These are phyloP conservation scores for Calephelis virginiensis DNA, from an alignment of 1,140 invertebrate genomes.

Conservation along the genomic window DNA sequence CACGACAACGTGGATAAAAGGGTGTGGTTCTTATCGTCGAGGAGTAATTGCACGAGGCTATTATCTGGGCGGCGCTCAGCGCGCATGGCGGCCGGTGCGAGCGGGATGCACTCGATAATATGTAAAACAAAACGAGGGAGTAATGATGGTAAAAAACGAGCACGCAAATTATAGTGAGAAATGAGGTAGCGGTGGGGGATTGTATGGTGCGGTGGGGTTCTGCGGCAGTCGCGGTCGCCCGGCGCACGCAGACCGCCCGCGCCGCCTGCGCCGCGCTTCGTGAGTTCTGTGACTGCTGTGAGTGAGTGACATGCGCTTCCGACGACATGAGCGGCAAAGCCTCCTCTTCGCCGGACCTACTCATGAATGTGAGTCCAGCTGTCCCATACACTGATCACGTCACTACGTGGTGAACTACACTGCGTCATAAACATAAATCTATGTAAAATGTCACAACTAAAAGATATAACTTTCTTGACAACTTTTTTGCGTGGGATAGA, in stretches of 20 bases:
- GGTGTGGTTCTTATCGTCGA: slow-evolving; percentile 34
- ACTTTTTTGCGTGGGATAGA: too few relatives aligned
- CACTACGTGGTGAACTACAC: slow-evolving; percentile 5
- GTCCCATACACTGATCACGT: slow-evolving; percentile 19
- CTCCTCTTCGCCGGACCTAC: slow-evolving; percentile 75
- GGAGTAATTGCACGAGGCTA: slow-evolving; percentile 68
- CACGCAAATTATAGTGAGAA: slow-evolving; percentile 78
- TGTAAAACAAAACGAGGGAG: slow-evolving; percentile 77
- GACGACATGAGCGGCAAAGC: slow-evolving; percentile 75
- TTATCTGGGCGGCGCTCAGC: slow-evolving; percentile 73
- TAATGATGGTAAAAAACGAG: slow-evolving; percentile 78
- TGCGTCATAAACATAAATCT: slow-evolving; percentile 15
- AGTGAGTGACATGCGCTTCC: slow-evolving; percentile 65
- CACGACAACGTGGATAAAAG: slow-evolving; percentile 22
- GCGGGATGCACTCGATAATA: slow-evolving; percentile 77
- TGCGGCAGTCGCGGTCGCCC: slow-evolving; percentile 65
- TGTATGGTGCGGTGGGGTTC: slow-evolving; percentile 47
- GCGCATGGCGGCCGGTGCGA: slow-evolving; percentile 74
- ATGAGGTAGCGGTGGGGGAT: slow-evolving; percentile 76
- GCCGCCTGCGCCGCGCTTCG: slow-evolving; percentile 61
- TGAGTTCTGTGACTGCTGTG: slow-evolving; percentile 50
- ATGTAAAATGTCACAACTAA: slow-evolving; percentile 12
- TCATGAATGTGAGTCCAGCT: slow-evolving; percentile 77
- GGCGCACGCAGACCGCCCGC: slow-evolving; percentile 65
- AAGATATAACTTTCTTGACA: too few relatives aligned